Evolutionary conservation across 2,888 invertebrate genomes (phyloP), one percentile per base, ranked within the genome.

Genomic region (Lepidocyrtinus sp.): DNA sequence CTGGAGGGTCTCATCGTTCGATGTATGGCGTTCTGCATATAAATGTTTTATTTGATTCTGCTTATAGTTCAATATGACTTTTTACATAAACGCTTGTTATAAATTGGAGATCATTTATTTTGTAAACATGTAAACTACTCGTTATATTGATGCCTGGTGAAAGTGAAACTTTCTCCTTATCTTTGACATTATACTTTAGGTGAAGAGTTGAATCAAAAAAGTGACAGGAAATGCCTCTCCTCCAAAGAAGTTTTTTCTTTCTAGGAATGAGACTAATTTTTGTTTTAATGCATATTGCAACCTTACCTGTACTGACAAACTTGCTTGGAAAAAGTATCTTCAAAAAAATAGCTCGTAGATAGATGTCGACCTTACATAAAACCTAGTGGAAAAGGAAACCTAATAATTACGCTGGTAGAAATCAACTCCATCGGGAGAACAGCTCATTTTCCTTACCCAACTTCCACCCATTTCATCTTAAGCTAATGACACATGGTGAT

Each of bases 301-400:
- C 12, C 12, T 36, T 5, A 36, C 36, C 36, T 9, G 36, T 5
- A 5, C 36, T 9, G 36, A n/a, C n/a, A n/a, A 36, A 36, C 5
- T 12, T 2, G 9, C n/a, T 15, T 15, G 17, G n/a, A 5, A 9
- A 55, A 55, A 15, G 17, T 55, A n/a, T n/a, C 3, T 7, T 15
- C n/a, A 55, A 12, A n/a, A 55, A 55, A 55, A 12, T 55, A 36
- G 36, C 7, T 12, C 5, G 36, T 5, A n/a, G 2, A 55, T 55
- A 3, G 55, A 55, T 55, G 55, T 55, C 55, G n/a, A 7, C 9
- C 15, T n/a, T n/a, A 17, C 5, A 36, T 12, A 27, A 62, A 50
- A 73, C 63, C 69, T 73, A 77, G 68, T 78, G 78, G 78, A 78
- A 72, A 77, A 73, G 78, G 72, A 78, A 73, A 78, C 69, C 73